Conservation (phyloP, 1,140 invertebrate genomes). For the Tetragnatha versicolor region DNA sequence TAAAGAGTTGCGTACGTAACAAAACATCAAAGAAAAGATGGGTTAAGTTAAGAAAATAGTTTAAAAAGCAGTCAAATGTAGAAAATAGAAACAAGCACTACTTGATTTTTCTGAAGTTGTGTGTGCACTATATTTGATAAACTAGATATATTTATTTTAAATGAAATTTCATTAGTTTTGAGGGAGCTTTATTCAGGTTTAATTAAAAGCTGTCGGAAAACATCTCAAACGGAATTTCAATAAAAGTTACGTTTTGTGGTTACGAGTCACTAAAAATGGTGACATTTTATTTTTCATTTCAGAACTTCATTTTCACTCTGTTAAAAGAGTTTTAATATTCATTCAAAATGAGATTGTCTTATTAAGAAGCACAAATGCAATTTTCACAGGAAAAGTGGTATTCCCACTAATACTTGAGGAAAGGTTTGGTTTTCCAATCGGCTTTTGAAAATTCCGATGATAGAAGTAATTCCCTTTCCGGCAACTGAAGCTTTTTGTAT, state of each 20-base stretch:
- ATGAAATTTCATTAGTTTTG: not conserved
- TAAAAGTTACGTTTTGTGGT: constrained; percentile 4
- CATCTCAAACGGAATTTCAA: not conserved
- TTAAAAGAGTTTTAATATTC: constrained; percentile 19
- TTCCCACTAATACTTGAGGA: not conserved
- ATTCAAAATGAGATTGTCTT: not conserved
- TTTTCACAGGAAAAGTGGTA: not conserved
- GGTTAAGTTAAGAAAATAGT: no score
- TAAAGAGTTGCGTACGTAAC: no score
- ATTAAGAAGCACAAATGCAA: constrained; percentile 22
- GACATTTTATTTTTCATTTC: constrained; percentile 34
- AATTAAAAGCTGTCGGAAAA: constrained; percentile 12
- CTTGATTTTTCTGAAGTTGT: no score
- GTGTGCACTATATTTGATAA: no score
- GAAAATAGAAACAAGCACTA: no score
- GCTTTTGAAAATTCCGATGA: constrained; percentile 5
- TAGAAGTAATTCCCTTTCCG: not conserved
- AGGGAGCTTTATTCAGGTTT: not conserved
- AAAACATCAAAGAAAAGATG: no score
- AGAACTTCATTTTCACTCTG: not conserved
- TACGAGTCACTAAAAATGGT: not conserved
- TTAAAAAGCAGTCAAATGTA: no score
- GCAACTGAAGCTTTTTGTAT: not conserved
- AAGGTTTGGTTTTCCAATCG: constrained; percentile 1
- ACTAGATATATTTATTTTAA: not conserved